phyloP scores from a whole-genome alignment of 2,113 vertebrate species.

The Tetrao urogallus region DNA sequence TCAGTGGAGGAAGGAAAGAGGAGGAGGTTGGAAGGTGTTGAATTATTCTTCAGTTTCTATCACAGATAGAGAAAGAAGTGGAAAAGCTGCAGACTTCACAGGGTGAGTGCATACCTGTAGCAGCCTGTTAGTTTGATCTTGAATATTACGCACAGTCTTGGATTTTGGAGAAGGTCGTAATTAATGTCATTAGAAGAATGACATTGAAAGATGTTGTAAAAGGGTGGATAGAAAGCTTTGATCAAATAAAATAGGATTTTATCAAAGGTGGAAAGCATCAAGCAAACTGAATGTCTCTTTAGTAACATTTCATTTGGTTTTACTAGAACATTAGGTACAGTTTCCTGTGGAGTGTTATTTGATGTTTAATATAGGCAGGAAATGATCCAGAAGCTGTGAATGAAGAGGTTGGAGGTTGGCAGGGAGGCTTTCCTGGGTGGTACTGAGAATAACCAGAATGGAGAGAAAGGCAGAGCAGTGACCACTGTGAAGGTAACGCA shows the following conservation, averaged over 20 bases:
- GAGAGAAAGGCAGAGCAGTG: neutral
- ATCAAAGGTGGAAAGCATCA: neutral
- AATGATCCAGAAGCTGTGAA: neutral
- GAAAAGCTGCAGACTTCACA: neutral
- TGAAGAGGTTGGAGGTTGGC: neutral
- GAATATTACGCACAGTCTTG: neutral
- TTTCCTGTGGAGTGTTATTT: neutral
- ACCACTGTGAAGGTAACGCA: neutral
- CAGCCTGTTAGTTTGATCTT: neutral
- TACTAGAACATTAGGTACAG: neutral
- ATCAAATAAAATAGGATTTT: neutral
- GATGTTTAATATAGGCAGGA: constrained; percentile 1
- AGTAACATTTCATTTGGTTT: neutral
- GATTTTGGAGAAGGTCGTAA: neutral
- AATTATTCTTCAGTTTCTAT: neutral
- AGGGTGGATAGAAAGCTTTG: neutral
- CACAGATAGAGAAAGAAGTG: neutral
- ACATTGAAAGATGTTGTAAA: neutral
- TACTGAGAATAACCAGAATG: neutral
- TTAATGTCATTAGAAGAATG: no score
- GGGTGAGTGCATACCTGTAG: neutral
- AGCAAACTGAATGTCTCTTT: neutral
- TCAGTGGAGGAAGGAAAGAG: neutral
- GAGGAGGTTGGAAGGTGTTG: neutral
- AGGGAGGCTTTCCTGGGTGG: neutral